A percentile compares a stretch with the other conserved stretches of the same genome.
These are phyloP conservation scores for Hippopotamus amphibius DNA, from an alignment of 2,113 vertebrate genomes.

Conservation along the genomic window DNA sequence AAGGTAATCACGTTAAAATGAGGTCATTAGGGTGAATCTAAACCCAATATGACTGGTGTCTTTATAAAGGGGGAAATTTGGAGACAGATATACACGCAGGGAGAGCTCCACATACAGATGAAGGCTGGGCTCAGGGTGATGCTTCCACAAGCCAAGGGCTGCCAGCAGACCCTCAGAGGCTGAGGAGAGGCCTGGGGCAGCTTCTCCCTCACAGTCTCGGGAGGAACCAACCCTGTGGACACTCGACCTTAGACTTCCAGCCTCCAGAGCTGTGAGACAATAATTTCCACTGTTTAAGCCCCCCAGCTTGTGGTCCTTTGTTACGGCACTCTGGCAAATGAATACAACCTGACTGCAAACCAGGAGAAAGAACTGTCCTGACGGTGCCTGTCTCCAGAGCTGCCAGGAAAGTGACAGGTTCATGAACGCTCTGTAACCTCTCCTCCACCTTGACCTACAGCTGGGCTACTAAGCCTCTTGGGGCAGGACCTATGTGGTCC, in stretches of 20 bases:
- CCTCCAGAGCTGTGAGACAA: rapidly evolving
- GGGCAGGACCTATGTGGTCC: rapidly evolving
- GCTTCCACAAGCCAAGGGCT: neutral
- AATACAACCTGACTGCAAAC: neutral
- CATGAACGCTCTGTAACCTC: neutral
- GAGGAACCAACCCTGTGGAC: rapidly evolving
- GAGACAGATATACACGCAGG: neutral
- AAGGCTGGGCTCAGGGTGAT: rapidly evolving
- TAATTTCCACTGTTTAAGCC: too few species aligned
- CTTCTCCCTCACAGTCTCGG: rapidly evolving
- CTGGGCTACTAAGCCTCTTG: neutral
- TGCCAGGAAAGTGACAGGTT: neutral
- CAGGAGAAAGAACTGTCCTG: rapidly evolving
- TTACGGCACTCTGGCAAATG: neutral
- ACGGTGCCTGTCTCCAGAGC: neutral
- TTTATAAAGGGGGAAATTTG: neutral
- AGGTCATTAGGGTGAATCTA: neutral
- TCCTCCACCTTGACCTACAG: neutral
- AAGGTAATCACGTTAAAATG: neutral
- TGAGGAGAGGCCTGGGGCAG: neutral
- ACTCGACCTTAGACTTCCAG: rapidly evolving
- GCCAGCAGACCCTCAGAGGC: too few species aligned
- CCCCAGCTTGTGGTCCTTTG: too few species aligned
- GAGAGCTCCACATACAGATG: rapidly evolving
- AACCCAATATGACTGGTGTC: rapidly evolving